Percentiles rank a stretch among this genome's conserved stretches.
Evolutionary conservation across 1,140 invertebrate species (phyloP).

Genomic region (Bombus huntii): DNA sequence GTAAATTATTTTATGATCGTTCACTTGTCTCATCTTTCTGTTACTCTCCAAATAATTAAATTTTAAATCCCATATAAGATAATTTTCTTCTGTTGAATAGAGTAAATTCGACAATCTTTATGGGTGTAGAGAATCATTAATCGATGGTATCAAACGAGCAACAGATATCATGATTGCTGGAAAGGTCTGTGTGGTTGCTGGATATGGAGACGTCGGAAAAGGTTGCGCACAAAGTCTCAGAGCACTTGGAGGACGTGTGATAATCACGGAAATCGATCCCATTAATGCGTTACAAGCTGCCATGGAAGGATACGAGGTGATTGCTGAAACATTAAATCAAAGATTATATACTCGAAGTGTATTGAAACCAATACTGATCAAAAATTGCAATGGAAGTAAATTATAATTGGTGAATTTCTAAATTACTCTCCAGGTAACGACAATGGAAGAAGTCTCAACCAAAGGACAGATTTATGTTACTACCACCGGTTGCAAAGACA

Average conservation of each 20-base stretch:
- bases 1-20: neutral
- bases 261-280: conserved; percentile 99
- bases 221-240: conserved; percentile 97
- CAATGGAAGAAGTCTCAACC: conserved; percentile 97
- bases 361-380: neutral
- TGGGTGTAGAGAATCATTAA: conserved; percentile 98
- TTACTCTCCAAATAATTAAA: neutral
- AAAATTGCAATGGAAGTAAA: neutral
- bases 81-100: conserved; percentile 78
- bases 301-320: conserved; percentile 97
- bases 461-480: conserved; percentile 98
- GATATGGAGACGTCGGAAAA: conserved; percentile 99
- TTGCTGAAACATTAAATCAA: neutral
- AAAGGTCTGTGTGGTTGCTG: conserved; percentile 98
- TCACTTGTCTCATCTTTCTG: too few relatives aligned
- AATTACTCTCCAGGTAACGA: conserved; percentile 89
- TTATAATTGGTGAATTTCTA: neutral
- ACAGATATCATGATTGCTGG: conserved; percentile 99
- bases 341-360: neutral
- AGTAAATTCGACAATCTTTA: conserved; percentile 99
- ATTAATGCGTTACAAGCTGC: conserved; percentile 99
- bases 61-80: neutral
- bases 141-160: conserved; percentile 99
- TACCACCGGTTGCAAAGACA: conserved; percentile 98
- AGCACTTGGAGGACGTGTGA: conserved; percentile 97